A percentile compares a stretch with the other conserved stretches of the same genome.
Conservation (phyloP, 2,797 vertebrate genomes). For the Mormyrops boulengeri region DNA sequence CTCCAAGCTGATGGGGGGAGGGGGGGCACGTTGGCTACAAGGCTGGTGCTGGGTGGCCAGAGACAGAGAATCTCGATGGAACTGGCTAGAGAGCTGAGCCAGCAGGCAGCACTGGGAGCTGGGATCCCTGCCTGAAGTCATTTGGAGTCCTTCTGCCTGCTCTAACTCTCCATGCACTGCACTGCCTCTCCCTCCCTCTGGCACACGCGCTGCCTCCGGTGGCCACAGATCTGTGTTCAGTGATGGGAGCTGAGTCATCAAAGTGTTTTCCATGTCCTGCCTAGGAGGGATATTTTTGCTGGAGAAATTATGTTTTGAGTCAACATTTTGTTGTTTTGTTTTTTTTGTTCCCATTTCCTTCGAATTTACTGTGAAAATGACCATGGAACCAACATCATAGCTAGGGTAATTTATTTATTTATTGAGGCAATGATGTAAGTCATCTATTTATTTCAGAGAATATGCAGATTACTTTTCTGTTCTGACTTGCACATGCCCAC, state of each 20-base stretch:
- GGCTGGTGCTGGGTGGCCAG: background rate
- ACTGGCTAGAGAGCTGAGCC: background rate
- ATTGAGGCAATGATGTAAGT: background rate
- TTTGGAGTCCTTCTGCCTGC: background rate
- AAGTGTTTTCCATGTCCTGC: background rate
- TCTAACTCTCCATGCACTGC: background rate
- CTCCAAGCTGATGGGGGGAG: background rate
- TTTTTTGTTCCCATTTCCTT: background rate
- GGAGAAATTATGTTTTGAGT: background rate
- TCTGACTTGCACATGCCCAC: background rate
- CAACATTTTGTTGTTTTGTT: background rate
- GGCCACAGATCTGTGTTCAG: background rate
- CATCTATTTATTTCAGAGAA: conserved; percentile 5
- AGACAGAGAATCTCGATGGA: background rate
- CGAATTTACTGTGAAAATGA: conserved; percentile 7
- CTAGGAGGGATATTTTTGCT: background rate
- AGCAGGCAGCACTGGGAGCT: background rate
- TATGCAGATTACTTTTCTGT: background rate
- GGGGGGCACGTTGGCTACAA: background rate
- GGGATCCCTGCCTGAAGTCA: background rate
- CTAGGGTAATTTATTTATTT: conserved; percentile 11
- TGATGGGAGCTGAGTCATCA: background rate
- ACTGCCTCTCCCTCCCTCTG: background rate
- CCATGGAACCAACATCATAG: background rate
- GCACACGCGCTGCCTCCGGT: background rate